These are phyloP conservation scores for Limnodromus scolopaceus DNA, from an alignment of 2,797 vertebrate species.

Conservation along the genomic window DNA sequence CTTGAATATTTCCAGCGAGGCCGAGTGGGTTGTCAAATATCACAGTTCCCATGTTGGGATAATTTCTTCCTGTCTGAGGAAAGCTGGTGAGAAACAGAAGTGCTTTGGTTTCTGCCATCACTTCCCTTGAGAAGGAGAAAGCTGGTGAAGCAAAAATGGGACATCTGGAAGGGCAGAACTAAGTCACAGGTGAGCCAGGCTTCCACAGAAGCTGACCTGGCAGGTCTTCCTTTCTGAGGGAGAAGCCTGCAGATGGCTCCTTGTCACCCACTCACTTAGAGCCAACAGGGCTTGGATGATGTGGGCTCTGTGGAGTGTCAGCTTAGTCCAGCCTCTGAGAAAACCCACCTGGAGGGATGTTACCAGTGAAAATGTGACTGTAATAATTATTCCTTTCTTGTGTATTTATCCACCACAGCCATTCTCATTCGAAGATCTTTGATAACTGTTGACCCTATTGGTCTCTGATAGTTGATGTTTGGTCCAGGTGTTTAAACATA, in stretches of 20 bases:
- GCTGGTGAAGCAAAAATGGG: background rate
- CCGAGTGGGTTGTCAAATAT: slow-evolving; percentile 53
- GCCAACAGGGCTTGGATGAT: background rate
- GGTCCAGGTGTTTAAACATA: background rate
- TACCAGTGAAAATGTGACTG: background rate
- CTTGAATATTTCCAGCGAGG: slow-evolving; percentile 26
- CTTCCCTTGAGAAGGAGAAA: slow-evolving; percentile 15
- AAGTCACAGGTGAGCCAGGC: background rate
- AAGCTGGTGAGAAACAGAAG: slow-evolving; percentile 41
- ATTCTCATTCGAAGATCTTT: background rate
- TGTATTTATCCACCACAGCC: background rate
- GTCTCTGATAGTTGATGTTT: background rate
- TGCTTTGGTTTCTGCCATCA: background rate
- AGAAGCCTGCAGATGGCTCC: background rate
- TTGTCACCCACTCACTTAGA: background rate
- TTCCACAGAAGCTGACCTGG: background rate
- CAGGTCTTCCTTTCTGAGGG: background rate
- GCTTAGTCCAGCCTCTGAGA: background rate
- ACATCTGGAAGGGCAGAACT: slow-evolving; percentile 12
- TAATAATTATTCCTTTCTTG: background rate
- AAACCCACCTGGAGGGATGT: background rate
- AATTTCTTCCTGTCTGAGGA: slow-evolving; percentile 33
- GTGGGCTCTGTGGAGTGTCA: background rate
- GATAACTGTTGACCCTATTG: background rate
- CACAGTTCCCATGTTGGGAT: slow-evolving; percentile 29